phyloP scores from a whole-genome alignment of 2,888 invertebrate species.

The Ligdia adustata region DNA sequence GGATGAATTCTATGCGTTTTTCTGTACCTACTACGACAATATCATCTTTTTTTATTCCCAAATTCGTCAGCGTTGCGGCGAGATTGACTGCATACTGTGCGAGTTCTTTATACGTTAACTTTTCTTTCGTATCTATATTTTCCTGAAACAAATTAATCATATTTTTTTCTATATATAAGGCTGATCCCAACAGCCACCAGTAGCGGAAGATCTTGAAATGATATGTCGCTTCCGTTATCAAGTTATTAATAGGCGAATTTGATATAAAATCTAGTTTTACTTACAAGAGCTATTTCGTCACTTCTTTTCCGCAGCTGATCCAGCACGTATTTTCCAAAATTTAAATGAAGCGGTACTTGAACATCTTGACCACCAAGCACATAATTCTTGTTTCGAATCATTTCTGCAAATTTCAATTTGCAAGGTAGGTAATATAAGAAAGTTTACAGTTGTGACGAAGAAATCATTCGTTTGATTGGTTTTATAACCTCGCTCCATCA shows the following conservation, averaged over 20 bases:
- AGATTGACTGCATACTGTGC: conserved; percentile 79
- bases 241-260: no score
- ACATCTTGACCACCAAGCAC: conserved; percentile 56
- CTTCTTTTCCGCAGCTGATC: conserved; percentile 45
- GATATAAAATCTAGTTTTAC: no score
- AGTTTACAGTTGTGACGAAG: no score
- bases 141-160: conserved; percentile 59
- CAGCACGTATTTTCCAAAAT: conserved; percentile 66
- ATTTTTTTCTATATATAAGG: not conserved
- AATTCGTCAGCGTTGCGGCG: conserved; percentile 72
- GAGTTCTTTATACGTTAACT: conserved; percentile 77
- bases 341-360: conserved; percentile 62
- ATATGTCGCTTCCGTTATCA: no score
- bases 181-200: not conserved
- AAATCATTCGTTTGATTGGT: no score
- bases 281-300: conserved; percentile 59
- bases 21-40: conserved; percentile 84
- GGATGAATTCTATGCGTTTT: conserved; percentile 82
- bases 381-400: conserved; percentile 48
- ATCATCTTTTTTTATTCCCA: conserved; percentile 79
- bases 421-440: no score
- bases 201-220: not conserved
- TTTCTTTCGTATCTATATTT: conserved; percentile 79
- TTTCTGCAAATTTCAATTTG: no score
- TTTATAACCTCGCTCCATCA: no score